phyloP scores from a whole-genome alignment of 2,888 invertebrate genomes.

The Cataglyphis livida region DNA sequence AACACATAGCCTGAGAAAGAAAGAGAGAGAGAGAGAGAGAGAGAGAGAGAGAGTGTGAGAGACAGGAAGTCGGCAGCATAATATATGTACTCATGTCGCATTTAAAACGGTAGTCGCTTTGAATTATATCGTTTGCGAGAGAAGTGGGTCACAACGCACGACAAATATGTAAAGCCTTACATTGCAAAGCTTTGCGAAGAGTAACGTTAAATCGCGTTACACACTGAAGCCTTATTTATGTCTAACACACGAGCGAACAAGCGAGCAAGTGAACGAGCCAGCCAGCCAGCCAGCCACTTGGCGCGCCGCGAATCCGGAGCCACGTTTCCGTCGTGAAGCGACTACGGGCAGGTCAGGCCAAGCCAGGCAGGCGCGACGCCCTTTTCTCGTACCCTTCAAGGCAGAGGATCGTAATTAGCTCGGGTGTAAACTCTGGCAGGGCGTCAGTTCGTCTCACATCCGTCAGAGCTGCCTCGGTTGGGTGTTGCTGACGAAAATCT shows the following conservation, averaged over 20 bases:
- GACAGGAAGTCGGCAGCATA: background rate
- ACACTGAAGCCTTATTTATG: conserved; percentile 46
- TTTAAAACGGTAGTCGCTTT: conserved; percentile 34
- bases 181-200: conserved; percentile 31
- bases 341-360: conserved; percentile 35
- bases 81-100: conserved; percentile 43
- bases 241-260: conserved; percentile 35
- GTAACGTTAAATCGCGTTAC: conserved; percentile 46
- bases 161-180: conserved; percentile 16
- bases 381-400: conserved; percentile 58
- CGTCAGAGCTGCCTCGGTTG: conserved; percentile 64
- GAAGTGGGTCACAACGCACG: conserved; percentile 27
- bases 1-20: conserved; percentile 22
- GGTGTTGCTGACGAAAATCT: conserved; percentile 54
- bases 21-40: background rate
- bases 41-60: background rate
- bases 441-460: conserved; percentile 64
- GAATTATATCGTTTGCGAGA: conserved; percentile 36
- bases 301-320: conserved; percentile 45
- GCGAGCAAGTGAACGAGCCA: conserved; percentile 9
- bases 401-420: conserved; percentile 65
- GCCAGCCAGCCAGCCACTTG: conserved; percentile 32
- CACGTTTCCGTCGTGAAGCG: conserved; percentile 33
- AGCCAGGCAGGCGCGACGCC: conserved; percentile 47
- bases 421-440: conserved; percentile 62